Evolutionary conservation across 2,888 invertebrate genomes (phyloP).

Genomic region (Vannuccia rotundouncinata): DNA sequence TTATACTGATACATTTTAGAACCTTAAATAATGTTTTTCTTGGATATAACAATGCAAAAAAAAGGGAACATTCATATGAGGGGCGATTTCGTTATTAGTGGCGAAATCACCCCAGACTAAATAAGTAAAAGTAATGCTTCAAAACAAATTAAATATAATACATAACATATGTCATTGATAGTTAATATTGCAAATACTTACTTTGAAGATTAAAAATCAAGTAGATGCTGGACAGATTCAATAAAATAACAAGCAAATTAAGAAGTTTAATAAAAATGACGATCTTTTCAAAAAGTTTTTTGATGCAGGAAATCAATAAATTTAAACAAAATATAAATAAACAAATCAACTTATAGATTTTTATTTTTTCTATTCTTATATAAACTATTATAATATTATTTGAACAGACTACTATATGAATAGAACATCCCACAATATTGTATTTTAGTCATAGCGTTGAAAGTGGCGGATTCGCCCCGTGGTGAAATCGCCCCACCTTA

Average conservation of each 20-base stretch:
- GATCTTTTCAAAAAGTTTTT: background rate
- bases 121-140: background rate
- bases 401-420: background rate
- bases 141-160: background rate
- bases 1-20: no score
- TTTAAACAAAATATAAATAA: background rate
- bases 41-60: no score
- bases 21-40: no score
- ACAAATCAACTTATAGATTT: background rate
- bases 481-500: no score
- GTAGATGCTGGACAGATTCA: no score
- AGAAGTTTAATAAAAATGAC: no score
- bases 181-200: background rate
- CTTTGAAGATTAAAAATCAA: background rate
- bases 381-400: background rate
- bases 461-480: background rate
- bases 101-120: background rate
- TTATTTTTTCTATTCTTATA: background rate
- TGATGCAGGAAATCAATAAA: background rate
- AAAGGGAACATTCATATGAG: no score
- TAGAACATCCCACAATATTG: background rate
- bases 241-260: no score
- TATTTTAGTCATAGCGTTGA: background rate
- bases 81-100: no score
- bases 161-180: background rate